Evolutionary conservation across 2,797 vertebrate species (phyloP).

Genomic region (Crax fasciolata): DNA sequence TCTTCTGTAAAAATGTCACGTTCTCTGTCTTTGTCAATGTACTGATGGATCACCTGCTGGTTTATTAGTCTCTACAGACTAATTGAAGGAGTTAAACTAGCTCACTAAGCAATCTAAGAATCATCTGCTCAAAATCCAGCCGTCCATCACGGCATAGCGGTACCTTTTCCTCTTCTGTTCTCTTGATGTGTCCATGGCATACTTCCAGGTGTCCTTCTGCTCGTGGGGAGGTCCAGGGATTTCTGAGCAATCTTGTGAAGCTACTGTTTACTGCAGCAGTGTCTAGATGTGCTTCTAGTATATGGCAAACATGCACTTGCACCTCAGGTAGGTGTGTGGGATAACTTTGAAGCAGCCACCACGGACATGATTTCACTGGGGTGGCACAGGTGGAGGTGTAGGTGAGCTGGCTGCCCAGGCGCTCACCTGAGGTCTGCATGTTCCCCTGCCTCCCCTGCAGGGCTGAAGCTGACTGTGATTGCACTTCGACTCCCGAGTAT

Average conservation of each 20-base stretch:
- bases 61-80: not conserved
- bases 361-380: not conserved
- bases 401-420: not conserved
- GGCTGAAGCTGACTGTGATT: not conserved
- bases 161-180: not conserved
- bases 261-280: not conserved
- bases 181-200: not conserved
- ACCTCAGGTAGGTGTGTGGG: not conserved
- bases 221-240: not conserved
- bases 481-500: not conserved
- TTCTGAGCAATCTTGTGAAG: rapidly evolving
- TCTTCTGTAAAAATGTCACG: not conserved
- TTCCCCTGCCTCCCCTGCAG: not conserved
- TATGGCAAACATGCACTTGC: not conserved
- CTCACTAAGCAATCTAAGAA: not conserved
- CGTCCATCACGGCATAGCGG: not conserved
- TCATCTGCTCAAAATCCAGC: not conserved
- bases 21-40: not conserved
- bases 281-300: not conserved
- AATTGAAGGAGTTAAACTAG: not conserved
- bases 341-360: not conserved
- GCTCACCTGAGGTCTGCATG: not conserved
- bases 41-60: not conserved
- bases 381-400: not conserved
- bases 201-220: not conserved